Percentiles rank a stretch among this genome's conserved stretches.
These are phyloP conservation scores for Nyctereutes procyonoides DNA, from an alignment of 2,113 vertebrate species.

Conservation along the genomic window DNA sequence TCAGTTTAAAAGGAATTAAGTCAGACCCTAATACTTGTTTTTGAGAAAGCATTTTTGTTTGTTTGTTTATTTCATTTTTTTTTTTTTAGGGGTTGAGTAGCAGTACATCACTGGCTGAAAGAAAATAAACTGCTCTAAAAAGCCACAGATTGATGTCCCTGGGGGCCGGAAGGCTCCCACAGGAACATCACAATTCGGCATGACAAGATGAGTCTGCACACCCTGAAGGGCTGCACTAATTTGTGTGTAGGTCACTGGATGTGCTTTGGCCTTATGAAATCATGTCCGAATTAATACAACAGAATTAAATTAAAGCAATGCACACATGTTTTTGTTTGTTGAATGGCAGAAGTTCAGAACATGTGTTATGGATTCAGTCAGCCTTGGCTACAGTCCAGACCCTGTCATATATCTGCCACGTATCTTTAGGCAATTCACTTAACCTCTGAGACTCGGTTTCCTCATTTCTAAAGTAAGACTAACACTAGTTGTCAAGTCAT, in stretches of 20 bases:
- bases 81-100: neutral
- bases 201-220: too few relatives aligned
- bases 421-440: neutral
- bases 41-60: neutral
- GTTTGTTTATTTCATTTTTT: neutral
- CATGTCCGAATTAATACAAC: neutral
- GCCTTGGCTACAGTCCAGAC: neutral
- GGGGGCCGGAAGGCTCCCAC: accelerated
- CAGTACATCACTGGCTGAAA: neutral
- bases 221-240: accelerated
- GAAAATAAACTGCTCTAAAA: neutral
- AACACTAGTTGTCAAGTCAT: neutral
- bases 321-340: neutral
- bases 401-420: neutral
- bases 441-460: neutral
- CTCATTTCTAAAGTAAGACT: neutral
- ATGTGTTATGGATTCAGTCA: neutral
- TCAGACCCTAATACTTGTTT: neutral
- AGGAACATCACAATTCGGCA: neutral
- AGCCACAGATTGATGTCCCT: neutral
- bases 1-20: neutral
- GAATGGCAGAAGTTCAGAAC: neutral
- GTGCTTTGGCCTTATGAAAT: neutral
- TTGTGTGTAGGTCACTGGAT: accelerated
- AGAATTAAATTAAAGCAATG: neutral